A percentile compares a stretch with the other conserved stretches of the same genome.
These are phyloP conservation scores for Chrosomus eos DNA, from an alignment of 2,797 vertebrate genomes.

Conservation along the genomic window DNA sequence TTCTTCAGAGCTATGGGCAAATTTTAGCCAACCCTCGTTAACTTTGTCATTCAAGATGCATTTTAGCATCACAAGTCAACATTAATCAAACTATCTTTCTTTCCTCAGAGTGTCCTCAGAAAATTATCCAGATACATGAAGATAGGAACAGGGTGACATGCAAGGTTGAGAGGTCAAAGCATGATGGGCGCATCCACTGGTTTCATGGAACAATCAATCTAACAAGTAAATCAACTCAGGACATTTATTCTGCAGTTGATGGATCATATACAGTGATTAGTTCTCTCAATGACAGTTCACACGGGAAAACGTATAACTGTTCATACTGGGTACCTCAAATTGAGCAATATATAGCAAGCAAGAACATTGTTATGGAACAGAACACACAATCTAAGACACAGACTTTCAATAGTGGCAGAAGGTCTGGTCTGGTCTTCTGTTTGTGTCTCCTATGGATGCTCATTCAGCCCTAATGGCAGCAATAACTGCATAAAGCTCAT, in stretches of 20 bases:
- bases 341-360: not conserved
- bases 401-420: not conserved
- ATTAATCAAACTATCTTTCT: not conserved
- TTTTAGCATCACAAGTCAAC: not conserved
- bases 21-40: not conserved
- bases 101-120: not conserved
- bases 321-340: constrained; percentile 16
- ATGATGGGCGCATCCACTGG: constrained; percentile 8
- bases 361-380: not conserved
- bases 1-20: not conserved
- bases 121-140: not conserved
- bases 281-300: not conserved
- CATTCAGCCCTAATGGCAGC: not conserved
- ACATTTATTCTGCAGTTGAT: not conserved
- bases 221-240: not conserved
- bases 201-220: constrained; percentile 7
- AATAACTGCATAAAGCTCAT: not conserved
- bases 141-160: not conserved
- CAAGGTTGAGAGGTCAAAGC: constrained; percentile 9
- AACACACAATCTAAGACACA: not conserved
- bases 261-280: constrained; percentile 17
- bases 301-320: constrained; percentile 3
- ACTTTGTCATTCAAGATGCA: not conserved
- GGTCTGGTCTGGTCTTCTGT: not conserved
- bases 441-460: not conserved